Conservation (phyloP, 2,888 invertebrate genomes). For the Ferdinandea cuprea region DNA sequence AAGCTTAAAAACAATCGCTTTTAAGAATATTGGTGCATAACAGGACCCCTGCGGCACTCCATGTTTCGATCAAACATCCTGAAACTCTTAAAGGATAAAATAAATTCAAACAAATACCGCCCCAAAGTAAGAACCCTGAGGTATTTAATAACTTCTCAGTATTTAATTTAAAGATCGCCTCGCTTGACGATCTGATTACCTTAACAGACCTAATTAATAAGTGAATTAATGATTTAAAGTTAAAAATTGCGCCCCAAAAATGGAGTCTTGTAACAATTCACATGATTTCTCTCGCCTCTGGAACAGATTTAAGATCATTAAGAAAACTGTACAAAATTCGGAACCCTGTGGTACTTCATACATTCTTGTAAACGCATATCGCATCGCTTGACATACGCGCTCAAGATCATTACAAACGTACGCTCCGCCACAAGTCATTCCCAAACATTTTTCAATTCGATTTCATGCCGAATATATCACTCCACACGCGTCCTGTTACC, state of each 20-base stretch:
- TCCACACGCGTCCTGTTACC: conserved; percentile 58
- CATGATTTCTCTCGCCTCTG: conserved; percentile 48
- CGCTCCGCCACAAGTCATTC: conserved; percentile 9
- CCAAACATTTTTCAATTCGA: conserved; percentile 35
- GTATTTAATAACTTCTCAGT: not conserved
- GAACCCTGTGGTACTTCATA: too few species aligned
- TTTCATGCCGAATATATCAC: conserved; percentile 62
- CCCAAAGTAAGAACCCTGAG: conserved; percentile 1
- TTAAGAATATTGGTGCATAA: not conserved
- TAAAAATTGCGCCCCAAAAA: too few species aligned
- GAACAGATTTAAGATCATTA: too few species aligned
- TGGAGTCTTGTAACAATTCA: too few species aligned
- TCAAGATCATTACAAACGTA: conserved; percentile 37
- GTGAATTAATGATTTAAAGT: too few species aligned
- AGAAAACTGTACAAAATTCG: too few species aligned
- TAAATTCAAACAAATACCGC: not conserved
- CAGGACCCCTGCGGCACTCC: conserved; percentile 11
- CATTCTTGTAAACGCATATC: too few species aligned
- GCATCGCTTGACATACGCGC: conserved; percentile 42
- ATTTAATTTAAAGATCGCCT: conserved; percentile 21
- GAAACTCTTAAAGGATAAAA: too few species aligned
- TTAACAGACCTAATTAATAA: too few species aligned
- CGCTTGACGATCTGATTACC: conserved; percentile 22
- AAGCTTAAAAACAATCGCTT: too few species aligned
- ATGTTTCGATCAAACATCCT: not conserved